A percentile compares a stretch with the other conserved stretches of the same genome.
Conservation (phyloP, 2,797 vertebrate genomes). For the Amblyopsis hoosieri region DNA sequence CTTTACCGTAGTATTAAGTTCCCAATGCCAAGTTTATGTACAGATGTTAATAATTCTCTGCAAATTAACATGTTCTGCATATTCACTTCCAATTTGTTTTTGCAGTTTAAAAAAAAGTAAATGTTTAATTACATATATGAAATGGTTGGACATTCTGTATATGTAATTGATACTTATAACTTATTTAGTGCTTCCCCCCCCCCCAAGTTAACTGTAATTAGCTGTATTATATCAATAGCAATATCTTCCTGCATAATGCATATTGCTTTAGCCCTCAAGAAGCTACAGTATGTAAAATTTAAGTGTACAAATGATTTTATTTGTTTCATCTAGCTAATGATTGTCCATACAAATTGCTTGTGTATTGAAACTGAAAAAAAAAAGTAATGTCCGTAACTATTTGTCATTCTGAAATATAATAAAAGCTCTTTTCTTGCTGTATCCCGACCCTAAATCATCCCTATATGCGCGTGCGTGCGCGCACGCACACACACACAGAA, state of each 20-base stretch:
- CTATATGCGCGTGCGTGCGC: not conserved
- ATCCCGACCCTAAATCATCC: constrained; percentile 4
- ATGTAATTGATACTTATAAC: constrained; percentile 99
- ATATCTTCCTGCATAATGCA: constrained; percentile 90
- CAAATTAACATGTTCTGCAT: constrained; percentile 69
- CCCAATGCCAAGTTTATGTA: constrained; percentile 78
- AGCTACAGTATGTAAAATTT: constrained; percentile 89
- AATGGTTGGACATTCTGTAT: constrained; percentile 99
- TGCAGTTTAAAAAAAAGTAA: constrained; percentile 57
- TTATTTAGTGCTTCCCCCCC: constrained; percentile 95
- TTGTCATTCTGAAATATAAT: constrained; percentile 93
- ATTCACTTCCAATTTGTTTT: constrained; percentile 63
- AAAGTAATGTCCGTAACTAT: constrained; percentile 89
- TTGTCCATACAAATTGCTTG: constrained; percentile 91
- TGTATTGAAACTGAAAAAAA: constrained; percentile 92
- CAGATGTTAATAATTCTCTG: constrained; percentile 77
- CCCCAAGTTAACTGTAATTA: constrained; percentile 93
- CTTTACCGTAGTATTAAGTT: constrained; percentile 64
- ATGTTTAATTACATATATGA: constrained; percentile 86
- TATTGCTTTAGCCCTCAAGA: constrained; percentile 91
- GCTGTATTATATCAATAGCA: constrained; percentile 97
- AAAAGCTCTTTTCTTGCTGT: constrained; percentile 86
- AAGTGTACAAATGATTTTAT: constrained; percentile 95
- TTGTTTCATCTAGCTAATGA: constrained; percentile 91
- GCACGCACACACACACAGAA: constrained; percentile 8